Percentiles rank a stretch among this genome's conserved stretches.
Conservation (phyloP, 2,113 vertebrate genomes). For the Microtus pennsylvanicus region DNA sequence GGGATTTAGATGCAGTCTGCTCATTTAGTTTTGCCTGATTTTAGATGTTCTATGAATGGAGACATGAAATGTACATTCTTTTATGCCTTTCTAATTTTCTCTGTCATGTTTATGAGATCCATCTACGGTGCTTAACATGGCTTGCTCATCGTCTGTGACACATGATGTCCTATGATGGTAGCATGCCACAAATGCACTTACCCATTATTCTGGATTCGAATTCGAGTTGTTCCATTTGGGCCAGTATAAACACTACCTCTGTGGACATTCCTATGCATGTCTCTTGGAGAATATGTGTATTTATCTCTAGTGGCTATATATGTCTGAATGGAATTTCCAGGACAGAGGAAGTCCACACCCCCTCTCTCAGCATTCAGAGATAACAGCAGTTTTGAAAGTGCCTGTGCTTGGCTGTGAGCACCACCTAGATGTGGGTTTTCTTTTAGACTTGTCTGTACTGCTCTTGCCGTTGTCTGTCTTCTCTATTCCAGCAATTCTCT, state of each 20-base stretch:
- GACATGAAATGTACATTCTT: not conserved
- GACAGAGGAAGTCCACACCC: not conserved
- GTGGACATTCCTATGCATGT: not conserved
- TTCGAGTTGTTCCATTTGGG: constrained; percentile 53
- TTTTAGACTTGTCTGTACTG: not conserved
- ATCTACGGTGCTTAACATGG: not conserved
- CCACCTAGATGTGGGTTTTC: not conserved
- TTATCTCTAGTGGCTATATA: constrained; percentile 7
- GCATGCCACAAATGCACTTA: constrained; percentile 13
- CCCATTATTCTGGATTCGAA: constrained; percentile 35
- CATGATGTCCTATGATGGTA: not conserved
- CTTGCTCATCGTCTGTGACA: not conserved
- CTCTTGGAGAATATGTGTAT: constrained; percentile 14
- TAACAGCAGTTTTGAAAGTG: not conserved
- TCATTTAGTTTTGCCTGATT: not conserved
- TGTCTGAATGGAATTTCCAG: constrained; percentile 34
- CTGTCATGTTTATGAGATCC: not conserved
- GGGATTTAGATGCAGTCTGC: not conserved
- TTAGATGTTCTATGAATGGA: constrained; percentile 8
- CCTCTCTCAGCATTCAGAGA: not conserved
- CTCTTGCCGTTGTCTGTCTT: not conserved
- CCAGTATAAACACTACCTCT: constrained; percentile 35
- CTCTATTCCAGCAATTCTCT: not conserved
- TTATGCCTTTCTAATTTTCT: not conserved
- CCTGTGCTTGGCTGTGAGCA: not conserved